Percentiles rank a stretch among this genome's conserved stretches.
phyloP scores from a whole-genome alignment of 2,888 invertebrate species.

The Scelioninae gen. 2 region DNA sequence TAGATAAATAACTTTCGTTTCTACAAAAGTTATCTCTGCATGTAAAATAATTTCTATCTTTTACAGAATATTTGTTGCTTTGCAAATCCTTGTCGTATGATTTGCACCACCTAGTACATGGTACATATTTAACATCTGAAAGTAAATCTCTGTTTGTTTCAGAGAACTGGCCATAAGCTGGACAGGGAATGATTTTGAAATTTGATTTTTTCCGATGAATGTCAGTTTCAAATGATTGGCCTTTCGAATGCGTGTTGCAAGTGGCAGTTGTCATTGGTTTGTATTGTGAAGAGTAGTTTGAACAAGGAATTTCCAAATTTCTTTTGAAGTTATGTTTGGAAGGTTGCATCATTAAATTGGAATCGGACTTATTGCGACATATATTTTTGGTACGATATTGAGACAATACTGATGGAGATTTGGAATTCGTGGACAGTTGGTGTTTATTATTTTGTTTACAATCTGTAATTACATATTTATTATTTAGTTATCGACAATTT shows the following conservation, averaged over 20 bases:
- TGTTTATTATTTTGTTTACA: background rate
- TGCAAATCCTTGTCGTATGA: conserved; percentile 25
- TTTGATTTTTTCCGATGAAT: conserved; percentile 7
- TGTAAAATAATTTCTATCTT: conserved; percentile 7
- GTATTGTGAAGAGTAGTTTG: background rate
- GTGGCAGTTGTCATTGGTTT: conserved; percentile 3
- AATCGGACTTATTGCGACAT: conserved; percentile 9
- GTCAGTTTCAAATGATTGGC: background rate
- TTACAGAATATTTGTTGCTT: conserved; percentile 14
- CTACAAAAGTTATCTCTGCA: conserved; percentile 4
- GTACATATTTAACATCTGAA: conserved; percentile 16
- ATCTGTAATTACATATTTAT: conserved; percentile 1
- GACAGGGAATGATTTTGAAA: conserved; percentile 12
- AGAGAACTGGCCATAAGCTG: conserved; percentile 18
- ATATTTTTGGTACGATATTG: background rate
- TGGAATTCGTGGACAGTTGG: background rate
- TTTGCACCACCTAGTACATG: conserved; percentile 25
- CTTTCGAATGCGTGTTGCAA: background rate
- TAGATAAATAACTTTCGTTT: background rate
- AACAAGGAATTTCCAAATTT: conserved; percentile 37
- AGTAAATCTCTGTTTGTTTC: background rate
- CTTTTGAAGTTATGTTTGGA: conserved; percentile 32
- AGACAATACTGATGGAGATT: conserved; percentile 5
- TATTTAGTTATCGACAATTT: background rate
- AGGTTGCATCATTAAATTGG: conserved; percentile 14